Percentiles rank a stretch among this genome's conserved stretches.
Evolutionary conservation across 2,888 invertebrate species (phyloP).

Genomic region (Lithophane leautieri): DNA sequence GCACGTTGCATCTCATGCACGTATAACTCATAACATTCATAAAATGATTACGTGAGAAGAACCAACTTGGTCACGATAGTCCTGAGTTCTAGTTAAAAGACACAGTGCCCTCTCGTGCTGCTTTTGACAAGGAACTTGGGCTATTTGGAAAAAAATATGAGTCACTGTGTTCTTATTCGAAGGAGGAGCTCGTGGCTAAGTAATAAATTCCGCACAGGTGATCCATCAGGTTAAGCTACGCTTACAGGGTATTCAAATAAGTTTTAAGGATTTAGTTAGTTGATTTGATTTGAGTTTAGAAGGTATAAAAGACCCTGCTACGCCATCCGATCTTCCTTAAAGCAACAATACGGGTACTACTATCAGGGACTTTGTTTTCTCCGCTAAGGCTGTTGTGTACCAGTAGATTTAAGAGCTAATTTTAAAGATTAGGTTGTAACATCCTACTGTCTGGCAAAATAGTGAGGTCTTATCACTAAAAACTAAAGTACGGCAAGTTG

Average conservation of each 20-base stretch:
- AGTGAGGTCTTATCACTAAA: neutral
- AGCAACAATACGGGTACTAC: neutral
- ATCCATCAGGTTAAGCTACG: too few relatives aligned
- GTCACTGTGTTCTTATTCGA: neutral
- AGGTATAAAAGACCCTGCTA: neutral
- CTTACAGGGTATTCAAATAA: too few relatives aligned
- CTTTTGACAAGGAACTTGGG: constrained; percentile 10
- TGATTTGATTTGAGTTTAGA: too few relatives aligned
- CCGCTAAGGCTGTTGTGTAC: too few relatives aligned
- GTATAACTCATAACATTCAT: constrained; percentile 82
- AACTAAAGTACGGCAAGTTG: too few relatives aligned
- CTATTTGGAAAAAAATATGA: neutral
- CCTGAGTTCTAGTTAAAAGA: constrained; percentile 33
- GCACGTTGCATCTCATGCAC: constrained; percentile 76
- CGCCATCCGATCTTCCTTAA: neutral
- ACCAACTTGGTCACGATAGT: constrained; percentile 54
- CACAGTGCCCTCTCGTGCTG: constrained; percentile 21
- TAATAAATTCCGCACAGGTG: too few relatives aligned
- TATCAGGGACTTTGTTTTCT: too few relatives aligned
- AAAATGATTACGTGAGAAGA: constrained; percentile 84
- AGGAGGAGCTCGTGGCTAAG: neutral
- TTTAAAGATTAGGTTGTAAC: neutral
- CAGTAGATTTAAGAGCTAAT: constrained; percentile 1
- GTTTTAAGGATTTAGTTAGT: too few relatives aligned
- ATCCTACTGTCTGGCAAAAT: neutral